Base-by-base conservation (phyloP, 2,888 invertebrate genomes). In the Tetragonula carbonaria region DNA sequence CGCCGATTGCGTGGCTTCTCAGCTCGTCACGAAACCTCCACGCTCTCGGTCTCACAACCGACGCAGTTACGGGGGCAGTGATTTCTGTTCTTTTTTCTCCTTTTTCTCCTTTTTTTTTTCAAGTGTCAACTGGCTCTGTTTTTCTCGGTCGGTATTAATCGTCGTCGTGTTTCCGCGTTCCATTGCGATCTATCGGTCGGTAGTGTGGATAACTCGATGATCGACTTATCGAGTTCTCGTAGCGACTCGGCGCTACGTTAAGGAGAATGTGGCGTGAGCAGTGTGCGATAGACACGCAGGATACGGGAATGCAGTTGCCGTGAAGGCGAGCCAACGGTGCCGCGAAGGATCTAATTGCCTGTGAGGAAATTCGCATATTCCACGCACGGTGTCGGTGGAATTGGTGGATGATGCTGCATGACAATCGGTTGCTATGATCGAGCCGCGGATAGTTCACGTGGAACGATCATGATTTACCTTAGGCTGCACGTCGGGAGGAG, bases 401-500 rank as follows among this genome's bases (percentile, higher is more conserved):
- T 74, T 84, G 84, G 38, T 65, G 65, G 68, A 59, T 67, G 83
- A 80, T 79, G 88, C 67, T 74, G 65, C 51, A 72, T 77, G 82
- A 80, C 70, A 84, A 87, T 84, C 82, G 80, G 82, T 88, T 92
- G 90, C 83, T 91, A 92, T 92, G 92, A 90, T 90, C 86, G 91
- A 86, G 87, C 84, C 88, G 89, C 86, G 90, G 80, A 76, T 74
- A 76, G 72, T 84, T 90, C 87, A 90, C 90, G 92, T 91, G 90
- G 91, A 91, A 91, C 90, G 92, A 94, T 92, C 92, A 94, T 93
- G 93, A 93, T 93, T 91, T 88, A 91, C 88, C 90, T 92, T 82
- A 91, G 92, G 87, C 90, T 91, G 89, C 90, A 91, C 89, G 85
- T 91, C 83, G 88, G 90, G 86, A 90, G 90, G 89, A 89, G 89